These are phyloP conservation scores for Ypsolopha scabrella DNA, from an alignment of 2,888 invertebrate species.

Conservation along the genomic window DNA sequence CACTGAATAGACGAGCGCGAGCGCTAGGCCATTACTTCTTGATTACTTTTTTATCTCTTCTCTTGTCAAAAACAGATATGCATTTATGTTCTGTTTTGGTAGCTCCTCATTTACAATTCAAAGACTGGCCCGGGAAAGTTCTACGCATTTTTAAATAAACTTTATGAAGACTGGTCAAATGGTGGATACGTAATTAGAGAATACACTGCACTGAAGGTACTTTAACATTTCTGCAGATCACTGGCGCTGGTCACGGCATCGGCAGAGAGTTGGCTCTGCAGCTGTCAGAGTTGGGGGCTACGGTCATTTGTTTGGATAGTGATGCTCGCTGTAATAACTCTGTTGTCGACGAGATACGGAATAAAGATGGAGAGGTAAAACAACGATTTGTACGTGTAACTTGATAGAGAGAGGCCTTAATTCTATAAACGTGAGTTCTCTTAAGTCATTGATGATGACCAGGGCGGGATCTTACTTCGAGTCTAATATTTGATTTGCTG, in stretches of 20 bases:
- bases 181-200: no score
- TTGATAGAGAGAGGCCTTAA: background rate
- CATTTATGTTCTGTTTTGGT: no score
- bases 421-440: background rate
- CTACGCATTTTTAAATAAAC: no score
- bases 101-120: no score
- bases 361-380: constrained; percentile 51
- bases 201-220: no score
- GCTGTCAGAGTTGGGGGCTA: constrained; percentile 56
- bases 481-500: no score
- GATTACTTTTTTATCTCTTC: no score
- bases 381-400: background rate
- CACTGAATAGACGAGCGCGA: no score
- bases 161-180: no score
- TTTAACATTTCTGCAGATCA: constrained; percentile 28
- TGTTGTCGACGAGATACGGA: constrained; percentile 48
- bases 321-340: constrained; percentile 43
- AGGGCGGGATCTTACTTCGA: background rate
- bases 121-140: no score
- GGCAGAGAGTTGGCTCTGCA: constrained; percentile 58
- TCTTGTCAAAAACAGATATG: no score
- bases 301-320: constrained; percentile 58
- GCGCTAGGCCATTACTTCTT: no score
- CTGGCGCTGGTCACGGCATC: constrained; percentile 51
- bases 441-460: background rate